Percentiles rank a stretch among this genome's conserved stretches.
Conservation (phyloP, 2,113 vertebrate genomes). For the Hystrix cristata region DNA sequence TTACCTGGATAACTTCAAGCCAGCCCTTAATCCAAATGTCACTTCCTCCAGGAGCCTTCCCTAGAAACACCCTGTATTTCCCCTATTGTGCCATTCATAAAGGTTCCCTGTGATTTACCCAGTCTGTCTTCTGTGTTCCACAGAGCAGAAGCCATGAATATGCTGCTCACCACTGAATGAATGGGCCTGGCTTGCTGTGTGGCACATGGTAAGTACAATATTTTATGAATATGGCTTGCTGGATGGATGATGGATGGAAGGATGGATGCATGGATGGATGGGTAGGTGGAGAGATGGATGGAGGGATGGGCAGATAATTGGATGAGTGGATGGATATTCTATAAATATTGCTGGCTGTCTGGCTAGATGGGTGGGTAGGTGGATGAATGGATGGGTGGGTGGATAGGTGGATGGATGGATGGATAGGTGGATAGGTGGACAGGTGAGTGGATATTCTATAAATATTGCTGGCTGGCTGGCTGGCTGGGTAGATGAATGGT, state of each 20-base stretch:
- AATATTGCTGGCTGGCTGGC: not conserved
- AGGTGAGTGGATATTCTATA: not conserved
- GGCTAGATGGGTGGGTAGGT: too few relatives aligned
- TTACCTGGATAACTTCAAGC: not conserved
- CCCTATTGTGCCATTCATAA: not conserved
- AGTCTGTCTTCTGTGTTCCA: not conserved
- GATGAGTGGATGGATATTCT: not conserved
- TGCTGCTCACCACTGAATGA: not conserved
- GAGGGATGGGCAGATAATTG: not conserved
- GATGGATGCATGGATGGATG: too few relatives aligned
- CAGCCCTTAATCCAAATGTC: not conserved
- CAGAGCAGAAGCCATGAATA: fast-evolving
- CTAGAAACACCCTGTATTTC: not conserved
- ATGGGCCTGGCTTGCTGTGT: not conserved
- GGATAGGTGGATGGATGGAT: fast-evolving
- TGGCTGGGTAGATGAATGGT: not conserved
- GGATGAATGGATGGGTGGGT: fast-evolving
- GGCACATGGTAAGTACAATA: not conserved
- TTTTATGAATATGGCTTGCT: not conserved
- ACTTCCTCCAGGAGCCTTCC: not conserved
- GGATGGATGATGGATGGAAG: too few relatives aligned
- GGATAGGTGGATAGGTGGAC: not conserved
- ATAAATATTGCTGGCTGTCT: too few relatives aligned
- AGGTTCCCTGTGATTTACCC: not conserved
- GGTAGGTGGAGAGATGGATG: too few relatives aligned